These are phyloP conservation scores for Chironomus riparius DNA, from an alignment of 2,888 invertebrate species.

Conservation along the genomic window DNA sequence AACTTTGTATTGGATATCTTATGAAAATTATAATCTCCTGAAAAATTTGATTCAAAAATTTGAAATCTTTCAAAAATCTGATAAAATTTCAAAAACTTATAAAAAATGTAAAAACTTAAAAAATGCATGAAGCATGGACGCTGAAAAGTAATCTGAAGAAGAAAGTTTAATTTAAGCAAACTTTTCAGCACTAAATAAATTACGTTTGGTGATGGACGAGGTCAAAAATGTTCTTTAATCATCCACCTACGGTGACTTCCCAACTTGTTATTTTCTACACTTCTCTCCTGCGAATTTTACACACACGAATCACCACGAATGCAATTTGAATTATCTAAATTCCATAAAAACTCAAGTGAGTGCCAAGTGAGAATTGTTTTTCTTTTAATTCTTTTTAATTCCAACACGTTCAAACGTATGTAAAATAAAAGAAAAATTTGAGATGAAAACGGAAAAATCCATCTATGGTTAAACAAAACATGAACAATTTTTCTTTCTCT, in stretches of 20 bases:
- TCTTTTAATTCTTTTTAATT: background rate
- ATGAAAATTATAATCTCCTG: no score
- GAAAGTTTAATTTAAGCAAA: background rate
- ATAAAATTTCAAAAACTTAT: no score
- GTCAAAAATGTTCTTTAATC: background rate
- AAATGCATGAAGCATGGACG: no score
- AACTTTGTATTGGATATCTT: no score
- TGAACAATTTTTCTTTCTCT: background rate
- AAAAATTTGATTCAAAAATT: no score
- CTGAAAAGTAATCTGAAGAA: no score
- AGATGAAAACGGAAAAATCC: conserved; percentile 17
- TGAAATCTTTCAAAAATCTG: no score
- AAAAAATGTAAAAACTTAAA: no score
- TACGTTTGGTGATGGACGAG: background rate
- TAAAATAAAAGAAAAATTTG: background rate
- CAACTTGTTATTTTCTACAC: background rate
- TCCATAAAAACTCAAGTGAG: background rate
- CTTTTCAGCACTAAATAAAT: background rate
- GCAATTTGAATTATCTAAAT: background rate
- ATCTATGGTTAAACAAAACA: conserved; percentile 18
- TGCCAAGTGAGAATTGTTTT: background rate
- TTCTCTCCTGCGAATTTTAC: background rate
- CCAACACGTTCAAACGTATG: background rate
- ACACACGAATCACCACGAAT: background rate
- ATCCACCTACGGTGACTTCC: background rate